These are phyloP conservation scores for Gari tellinella DNA, from an alignment of 2,888 invertebrate genomes.

Conservation along the genomic window DNA sequence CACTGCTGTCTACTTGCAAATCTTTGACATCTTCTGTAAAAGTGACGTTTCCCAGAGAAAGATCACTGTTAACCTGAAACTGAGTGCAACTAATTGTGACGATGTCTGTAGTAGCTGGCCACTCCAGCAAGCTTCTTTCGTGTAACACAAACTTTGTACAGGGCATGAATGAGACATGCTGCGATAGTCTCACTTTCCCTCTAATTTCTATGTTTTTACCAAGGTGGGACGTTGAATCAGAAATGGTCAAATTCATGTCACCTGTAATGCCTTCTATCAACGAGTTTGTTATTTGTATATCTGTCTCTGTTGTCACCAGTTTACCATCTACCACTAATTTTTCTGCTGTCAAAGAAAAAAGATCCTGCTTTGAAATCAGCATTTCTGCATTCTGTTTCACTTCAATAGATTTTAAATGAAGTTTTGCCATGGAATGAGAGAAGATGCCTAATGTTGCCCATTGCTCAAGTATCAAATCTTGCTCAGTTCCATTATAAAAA, in stretches of 20 bases:
- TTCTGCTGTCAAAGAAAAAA: neutral
- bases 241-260: too few species aligned
- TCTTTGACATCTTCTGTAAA: constrained; percentile 59
- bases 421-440: too few species aligned
- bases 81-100: constrained; percentile 61
- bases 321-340: neutral
- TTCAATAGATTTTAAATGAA: too few species aligned
- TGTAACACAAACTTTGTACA: constrained; percentile 57
- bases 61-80: constrained; percentile 63
- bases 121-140: constrained; percentile 42
- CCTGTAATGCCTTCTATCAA: too few species aligned
- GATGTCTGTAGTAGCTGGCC: constrained; percentile 46
- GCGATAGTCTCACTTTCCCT: constrained; percentile 53
- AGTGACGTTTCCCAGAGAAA: constrained; percentile 58
- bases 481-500: neutral
- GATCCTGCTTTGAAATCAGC: neutral
- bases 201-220: constrained; percentile 56
- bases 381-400: too few species aligned
- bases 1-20: constrained; percentile 55
- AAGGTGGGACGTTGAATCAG: constrained; percentile 23
- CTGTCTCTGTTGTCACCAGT: neutral
- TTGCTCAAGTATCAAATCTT: neutral
- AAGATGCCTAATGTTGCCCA: neutral
- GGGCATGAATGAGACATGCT: constrained; percentile 53
- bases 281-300: neutral